Base-by-base conservation (phyloP, 2,888 invertebrate genomes). In the Drosophila quasianomalipes region DNA sequence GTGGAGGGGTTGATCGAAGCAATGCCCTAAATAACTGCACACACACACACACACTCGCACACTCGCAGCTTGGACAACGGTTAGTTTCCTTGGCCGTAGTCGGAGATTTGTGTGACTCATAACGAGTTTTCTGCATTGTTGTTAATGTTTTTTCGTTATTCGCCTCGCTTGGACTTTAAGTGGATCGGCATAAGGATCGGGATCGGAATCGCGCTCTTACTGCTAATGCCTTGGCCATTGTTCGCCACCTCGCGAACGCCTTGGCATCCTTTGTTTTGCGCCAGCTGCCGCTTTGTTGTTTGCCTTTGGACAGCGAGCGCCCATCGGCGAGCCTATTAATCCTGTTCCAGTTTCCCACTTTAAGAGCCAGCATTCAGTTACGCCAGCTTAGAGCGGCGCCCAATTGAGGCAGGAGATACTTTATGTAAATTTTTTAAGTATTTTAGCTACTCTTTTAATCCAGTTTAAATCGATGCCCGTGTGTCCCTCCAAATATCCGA, bases 61-160 rank as follows among this genome's bases (percentile, higher is more conserved):
- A 60, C 35, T 41, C n/a, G 67, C 51, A 67, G 54, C 44, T 59
- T 69, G 73, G 83, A 76, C 78, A 74, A 49, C 68, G 69, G 67
- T 37, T 67, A 66, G 76, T 61, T 79, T 68, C 61, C 69, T 64
- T 63, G 9, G 59, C 74, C 52, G 86, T 77, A 83, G 44, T 69
- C 73, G 81, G 89, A 89, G 83, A 89, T 85, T 88, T 88, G 88
- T 88, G 87, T 82, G 87, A 88, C 85, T 85, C 90, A 85, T 87
- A 89, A 88, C 87, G 82, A 83, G 87, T 87, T 87, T 87, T 71
- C 54, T 74, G 63, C 26, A 69, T 76, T 76, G 63, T 73, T 79
- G 66, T 60, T 58, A 80, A 80, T 80, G 66, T 37, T 66, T 66
- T 78, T 70, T 70, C 69, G 63, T 71, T 74, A 63, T 81, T 86